phyloP scores from a whole-genome alignment of 1,140 invertebrate genomes.

The Gonatopus flavifemur region DNA sequence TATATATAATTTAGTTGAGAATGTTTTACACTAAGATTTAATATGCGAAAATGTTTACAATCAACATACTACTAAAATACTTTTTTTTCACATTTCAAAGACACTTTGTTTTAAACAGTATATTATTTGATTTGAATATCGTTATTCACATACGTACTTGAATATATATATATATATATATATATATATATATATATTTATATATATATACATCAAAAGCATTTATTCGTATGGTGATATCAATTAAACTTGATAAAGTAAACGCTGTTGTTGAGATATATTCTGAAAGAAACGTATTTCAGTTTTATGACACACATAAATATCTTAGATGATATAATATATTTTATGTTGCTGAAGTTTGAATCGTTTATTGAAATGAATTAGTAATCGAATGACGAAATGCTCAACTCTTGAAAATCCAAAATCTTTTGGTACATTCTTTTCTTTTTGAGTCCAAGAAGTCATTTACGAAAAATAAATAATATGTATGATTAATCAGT shows the following conservation, averaged over 20 bases:
- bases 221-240: conserved; percentile 6
- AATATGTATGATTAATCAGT: too few relatives aligned
- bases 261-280: conserved; percentile 10
- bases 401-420: conserved; percentile 12
- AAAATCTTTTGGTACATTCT: too few relatives aligned
- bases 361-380: conserved; percentile 8
- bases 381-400: not conserved
- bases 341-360: not conserved
- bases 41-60: conserved; percentile 1
- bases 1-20: not conserved
- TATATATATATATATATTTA: not conserved
- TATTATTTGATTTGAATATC: not conserved
- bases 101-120: not conserved
- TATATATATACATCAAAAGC: conserved; percentile 11
- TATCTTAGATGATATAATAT: conserved; percentile 7
- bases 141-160: not conserved
- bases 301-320: conserved; percentile 9
- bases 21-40: not conserved
- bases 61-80: conserved; percentile 2
- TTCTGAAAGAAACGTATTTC: conserved; percentile 7
- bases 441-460: too few relatives aligned
- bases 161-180: not conserved
- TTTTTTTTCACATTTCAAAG: not conserved
- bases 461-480: too few relatives aligned
- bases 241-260: conserved; percentile 6